Conservation (phyloP, 2,113 vertebrate genomes). For the Thunnus thynnus region DNA sequence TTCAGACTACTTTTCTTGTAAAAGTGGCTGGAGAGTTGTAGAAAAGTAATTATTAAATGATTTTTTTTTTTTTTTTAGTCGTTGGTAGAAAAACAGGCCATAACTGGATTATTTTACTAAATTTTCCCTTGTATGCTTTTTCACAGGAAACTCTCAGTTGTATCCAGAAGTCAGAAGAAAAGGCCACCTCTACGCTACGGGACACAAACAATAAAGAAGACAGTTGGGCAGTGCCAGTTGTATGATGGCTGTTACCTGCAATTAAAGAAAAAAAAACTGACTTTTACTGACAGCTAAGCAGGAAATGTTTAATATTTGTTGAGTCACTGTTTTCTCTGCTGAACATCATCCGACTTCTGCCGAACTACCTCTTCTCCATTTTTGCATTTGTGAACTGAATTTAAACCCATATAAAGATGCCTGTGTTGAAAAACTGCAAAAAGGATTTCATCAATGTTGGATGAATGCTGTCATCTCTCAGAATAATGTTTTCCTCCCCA, state of each 20-base stretch:
- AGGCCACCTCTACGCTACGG: not conserved
- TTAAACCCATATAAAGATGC: conserved; percentile 12
- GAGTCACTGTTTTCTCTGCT: not conserved
- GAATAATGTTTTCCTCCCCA: not conserved
- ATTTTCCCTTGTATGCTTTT: not conserved
- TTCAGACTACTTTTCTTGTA: not conserved
- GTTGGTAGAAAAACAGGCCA: not conserved
- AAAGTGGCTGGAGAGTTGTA: not conserved
- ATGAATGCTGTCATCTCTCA: not conserved
- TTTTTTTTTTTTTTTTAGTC: too few relatives aligned
- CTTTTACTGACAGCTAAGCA: not conserved
- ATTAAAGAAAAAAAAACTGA: not conserved
- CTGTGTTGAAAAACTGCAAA: conserved; percentile 21
- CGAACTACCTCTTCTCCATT: conserved; percentile 20
- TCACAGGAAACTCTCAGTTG: conserved; percentile 46
- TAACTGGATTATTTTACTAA: not conserved
- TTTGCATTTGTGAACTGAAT: conserved; percentile 25
- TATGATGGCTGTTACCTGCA: conserved; percentile 9
- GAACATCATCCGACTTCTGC: not conserved
- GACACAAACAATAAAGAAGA: conserved; percentile 31
- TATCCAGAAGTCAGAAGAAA: conserved; percentile 49
- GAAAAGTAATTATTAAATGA: too few relatives aligned
- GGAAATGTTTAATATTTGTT: not conserved
- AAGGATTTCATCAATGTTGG: not conserved
- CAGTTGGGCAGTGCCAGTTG: conserved; percentile 21